Percentiles rank a stretch among this genome's conserved stretches.
These are phyloP conservation scores for Dermochelys coriacea DNA, from an alignment of 2,797 vertebrate species.

Conservation along the genomic window DNA sequence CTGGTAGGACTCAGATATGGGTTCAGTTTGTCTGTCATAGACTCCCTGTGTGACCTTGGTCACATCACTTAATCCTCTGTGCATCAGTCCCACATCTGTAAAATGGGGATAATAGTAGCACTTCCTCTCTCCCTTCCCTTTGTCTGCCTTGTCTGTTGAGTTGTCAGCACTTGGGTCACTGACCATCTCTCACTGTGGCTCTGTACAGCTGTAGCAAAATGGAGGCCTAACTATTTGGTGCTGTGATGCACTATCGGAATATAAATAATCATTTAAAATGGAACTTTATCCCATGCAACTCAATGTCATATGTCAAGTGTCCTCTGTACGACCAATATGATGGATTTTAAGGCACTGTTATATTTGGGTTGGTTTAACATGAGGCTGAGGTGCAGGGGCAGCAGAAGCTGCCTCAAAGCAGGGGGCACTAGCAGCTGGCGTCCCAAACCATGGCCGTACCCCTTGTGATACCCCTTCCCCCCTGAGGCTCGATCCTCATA, in stretches of 20 bases:
- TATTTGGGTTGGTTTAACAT: not conserved
- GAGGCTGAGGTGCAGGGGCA: not conserved
- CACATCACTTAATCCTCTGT: fast-evolving
- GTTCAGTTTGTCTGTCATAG: not conserved
- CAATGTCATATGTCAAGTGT: not conserved
- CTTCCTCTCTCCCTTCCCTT: not conserved
- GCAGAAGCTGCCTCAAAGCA: too few species aligned
- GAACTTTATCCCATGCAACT: not conserved
- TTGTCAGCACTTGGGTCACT: not conserved
- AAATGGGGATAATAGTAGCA: fast-evolving
- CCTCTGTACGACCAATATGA: fast-evolving
- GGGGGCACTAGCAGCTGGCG: too few species aligned
- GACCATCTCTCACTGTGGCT: not conserved
- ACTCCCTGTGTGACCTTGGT: not conserved
- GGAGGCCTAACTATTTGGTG: not conserved
- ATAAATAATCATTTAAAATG: not conserved
- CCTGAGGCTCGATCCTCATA: too few species aligned
- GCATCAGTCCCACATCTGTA: not conserved
- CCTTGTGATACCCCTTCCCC: too few species aligned
- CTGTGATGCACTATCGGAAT: too few species aligned
- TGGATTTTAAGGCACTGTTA: fast-evolving
- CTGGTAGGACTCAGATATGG: not conserved
- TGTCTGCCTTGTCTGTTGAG: not conserved
- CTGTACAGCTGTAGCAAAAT: not conserved
- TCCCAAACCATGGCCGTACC: too few species aligned